These are phyloP conservation scores for Scophthalmus maximus DNA, from an alignment of 2,113 vertebrate genomes.

Conservation along the genomic window DNA sequence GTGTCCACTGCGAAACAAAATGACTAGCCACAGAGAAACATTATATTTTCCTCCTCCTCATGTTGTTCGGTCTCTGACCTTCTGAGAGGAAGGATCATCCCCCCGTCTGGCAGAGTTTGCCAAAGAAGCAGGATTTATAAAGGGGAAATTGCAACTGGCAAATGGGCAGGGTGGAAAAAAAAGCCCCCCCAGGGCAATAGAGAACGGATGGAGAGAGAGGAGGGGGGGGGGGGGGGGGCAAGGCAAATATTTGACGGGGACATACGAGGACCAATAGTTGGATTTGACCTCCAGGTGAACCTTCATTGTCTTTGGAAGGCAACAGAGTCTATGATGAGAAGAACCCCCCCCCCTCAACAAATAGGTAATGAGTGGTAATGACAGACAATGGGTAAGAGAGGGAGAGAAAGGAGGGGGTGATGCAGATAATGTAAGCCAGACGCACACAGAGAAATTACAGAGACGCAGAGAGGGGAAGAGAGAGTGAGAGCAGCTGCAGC, in stretches of 20 bases:
- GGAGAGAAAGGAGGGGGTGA: slow-evolving; percentile 52
- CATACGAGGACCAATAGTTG: slow-evolving; percentile 48
- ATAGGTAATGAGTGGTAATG: slow-evolving; percentile 76
- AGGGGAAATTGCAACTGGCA: slow-evolving; percentile 79
- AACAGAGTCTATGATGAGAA: slow-evolving; percentile 55
- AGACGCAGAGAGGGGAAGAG: slow-evolving; percentile 42
- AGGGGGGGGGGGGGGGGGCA: slow-evolving; percentile 14
- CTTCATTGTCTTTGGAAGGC: slow-evolving; percentile 58
- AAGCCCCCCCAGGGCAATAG: slow-evolving; percentile 41
- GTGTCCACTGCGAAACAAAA: slow-evolving; percentile 14
- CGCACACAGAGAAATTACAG: slow-evolving; percentile 62
- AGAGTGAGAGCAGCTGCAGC: slow-evolving; percentile 65
- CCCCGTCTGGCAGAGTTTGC: slow-evolving; percentile 73
- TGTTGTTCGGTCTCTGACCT: slow-evolving; percentile 67
- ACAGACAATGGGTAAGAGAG: slow-evolving; percentile 69
- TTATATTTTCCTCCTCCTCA: slow-evolving; percentile 52
- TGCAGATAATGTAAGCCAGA: slow-evolving; percentile 78
- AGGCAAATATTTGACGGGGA: slow-evolving; percentile 55
- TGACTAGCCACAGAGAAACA: slow-evolving; percentile 44
- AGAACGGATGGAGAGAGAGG: slow-evolving; percentile 25
- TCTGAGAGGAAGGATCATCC: slow-evolving; percentile 64
- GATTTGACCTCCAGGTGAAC: slow-evolving; percentile 67
- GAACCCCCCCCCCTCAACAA: slow-evolving; percentile 45
- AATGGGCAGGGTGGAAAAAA: slow-evolving; percentile 60
- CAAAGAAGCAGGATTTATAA: slow-evolving; percentile 76